phyloP scores from a whole-genome alignment of 92 coral and sea anemone species.

The Umimayanthus kanabou region DNA sequence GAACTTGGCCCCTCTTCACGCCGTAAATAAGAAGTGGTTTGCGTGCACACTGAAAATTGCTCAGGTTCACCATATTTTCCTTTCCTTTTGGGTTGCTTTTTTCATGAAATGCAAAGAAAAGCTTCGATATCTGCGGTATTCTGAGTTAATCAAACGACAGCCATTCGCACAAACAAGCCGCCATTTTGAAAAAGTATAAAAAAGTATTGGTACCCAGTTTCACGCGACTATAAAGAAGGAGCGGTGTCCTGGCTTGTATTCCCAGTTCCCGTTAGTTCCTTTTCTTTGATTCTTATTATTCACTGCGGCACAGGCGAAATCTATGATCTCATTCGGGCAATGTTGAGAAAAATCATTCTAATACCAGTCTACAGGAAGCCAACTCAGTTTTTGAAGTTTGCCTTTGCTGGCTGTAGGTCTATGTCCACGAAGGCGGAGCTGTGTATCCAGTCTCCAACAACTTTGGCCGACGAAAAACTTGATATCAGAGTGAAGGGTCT shows the following conservation, averaged over 20 bases:
- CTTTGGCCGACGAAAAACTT: conserved; percentile 38
- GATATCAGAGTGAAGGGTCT: conserved; percentile 41
- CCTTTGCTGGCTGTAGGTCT: neutral
- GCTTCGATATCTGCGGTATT: neutral
- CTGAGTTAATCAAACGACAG: too few relatives aligned
- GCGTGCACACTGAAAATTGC: conserved; percentile 56
- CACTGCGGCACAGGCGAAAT: neutral
- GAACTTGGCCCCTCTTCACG: conserved; percentile 93
- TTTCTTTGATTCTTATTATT: too few relatives aligned
- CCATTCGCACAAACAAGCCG: neutral
- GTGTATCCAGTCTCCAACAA: conserved; percentile 4
- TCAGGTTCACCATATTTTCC: conserved; percentile 78
- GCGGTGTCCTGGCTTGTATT: neutral
- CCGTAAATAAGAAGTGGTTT: conserved; percentile 92
- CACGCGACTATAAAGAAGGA: neutral
- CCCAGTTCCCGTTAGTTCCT: too few relatives aligned
- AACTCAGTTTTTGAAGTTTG: neutral
- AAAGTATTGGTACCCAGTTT: neutral
- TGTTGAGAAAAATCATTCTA: neutral
- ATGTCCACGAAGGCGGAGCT: conserved; percentile 12
- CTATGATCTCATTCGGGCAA: neutral
- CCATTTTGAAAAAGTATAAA: conserved; percentile 27
- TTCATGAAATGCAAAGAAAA: neutral
- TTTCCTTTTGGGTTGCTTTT: neutral
- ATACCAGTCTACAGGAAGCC: neutral